These are phyloP conservation scores for Cerastis rubricosa DNA, from an alignment of 2,888 invertebrate species.

Conservation along the genomic window DNA sequence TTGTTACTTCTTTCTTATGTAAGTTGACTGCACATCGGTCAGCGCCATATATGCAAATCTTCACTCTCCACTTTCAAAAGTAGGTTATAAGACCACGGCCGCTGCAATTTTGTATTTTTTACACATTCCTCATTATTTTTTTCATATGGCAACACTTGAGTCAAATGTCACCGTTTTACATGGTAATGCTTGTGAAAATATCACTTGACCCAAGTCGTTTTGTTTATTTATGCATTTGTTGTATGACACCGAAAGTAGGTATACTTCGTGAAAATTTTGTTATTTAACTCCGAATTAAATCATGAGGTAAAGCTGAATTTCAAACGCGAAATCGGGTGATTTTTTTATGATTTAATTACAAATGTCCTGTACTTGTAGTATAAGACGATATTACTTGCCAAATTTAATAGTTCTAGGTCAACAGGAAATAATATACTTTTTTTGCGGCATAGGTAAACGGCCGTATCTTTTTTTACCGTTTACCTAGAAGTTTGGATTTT, in stretches of 20 bases:
- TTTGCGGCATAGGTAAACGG: too few relatives aligned
- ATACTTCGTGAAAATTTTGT: not conserved
- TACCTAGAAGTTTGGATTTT: too few relatives aligned
- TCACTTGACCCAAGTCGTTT: conserved; percentile 18
- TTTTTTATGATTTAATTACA: not conserved
- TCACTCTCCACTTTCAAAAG: conserved; percentile 27
- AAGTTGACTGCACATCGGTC: conserved; percentile 16
- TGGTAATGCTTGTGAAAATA: conserved; percentile 33
- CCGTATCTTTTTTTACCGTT: too few relatives aligned
- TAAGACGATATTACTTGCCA: too few relatives aligned
- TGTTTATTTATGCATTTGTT: conserved; percentile 1
- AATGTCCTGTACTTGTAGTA: too few relatives aligned
- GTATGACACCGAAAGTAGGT: not conserved
- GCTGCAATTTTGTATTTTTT: conserved; percentile 39
- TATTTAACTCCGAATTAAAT: not conserved
- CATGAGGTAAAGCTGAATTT: not conserved
- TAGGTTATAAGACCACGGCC: conserved; percentile 54
- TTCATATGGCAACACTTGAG: conserved; percentile 31
- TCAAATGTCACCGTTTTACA: conserved; percentile 43
- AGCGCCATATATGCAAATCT: conserved; percentile 35
- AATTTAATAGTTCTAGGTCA: too few relatives aligned
- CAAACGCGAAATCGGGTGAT: too few relatives aligned
- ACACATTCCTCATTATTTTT: conserved; percentile 14
- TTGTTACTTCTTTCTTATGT: not conserved
- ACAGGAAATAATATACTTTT: too few relatives aligned